Base-by-base conservation (phyloP, 1,140 invertebrate genomes). In the Gyrodactylus bullatarudis region DNA sequence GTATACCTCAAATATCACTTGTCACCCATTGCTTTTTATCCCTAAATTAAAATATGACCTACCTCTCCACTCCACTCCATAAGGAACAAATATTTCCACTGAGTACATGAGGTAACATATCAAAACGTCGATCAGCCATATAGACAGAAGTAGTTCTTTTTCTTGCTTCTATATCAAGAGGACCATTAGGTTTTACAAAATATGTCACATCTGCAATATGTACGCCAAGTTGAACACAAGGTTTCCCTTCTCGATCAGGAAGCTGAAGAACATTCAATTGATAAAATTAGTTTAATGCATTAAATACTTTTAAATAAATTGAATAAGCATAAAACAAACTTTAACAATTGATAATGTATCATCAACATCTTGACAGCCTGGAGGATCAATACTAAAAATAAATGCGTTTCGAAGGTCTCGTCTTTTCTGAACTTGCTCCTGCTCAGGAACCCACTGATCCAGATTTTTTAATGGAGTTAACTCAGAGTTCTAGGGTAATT, bases 341-440 rank as follows among this genome's bases (percentile, higher is more conserved):
- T 71, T 71, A 1, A 20, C 19, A 1, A 73, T 69, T 19, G 72
- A 73, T 20, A 97, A 81, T 0, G 94, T 93, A 81, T 97, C 91
- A 79, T 96, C 92, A 74, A 97, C 94, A 79, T 97, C 92, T 1
- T 91, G 93, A 79, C 91, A 94, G 1, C 89, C 89, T 0, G 89
- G 88, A 24, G 91, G 89, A 84, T 96, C 91, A 0, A 99, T 0
- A 73, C 77, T 78, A 74, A 79, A 79, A n/a, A 79, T 75, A 23
- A 78, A 75, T 21, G 75, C 75, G 0, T 76, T 69, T 0, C 78
- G 69, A 23, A 79, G 34, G 68, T 79, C 78, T 23, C 76, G 26
- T 23, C 78, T 69, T 22, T 68, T 74, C 0, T 22, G 34, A 21
- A 77, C 26, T 71, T 81, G 79, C 2, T 75, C 74, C 19, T 22